Evolutionary conservation across 92 coral and sea anemone species (phyloP), one percentile per base, ranked within the genome.

Genomic region (Phenganax subtilis): DNA sequence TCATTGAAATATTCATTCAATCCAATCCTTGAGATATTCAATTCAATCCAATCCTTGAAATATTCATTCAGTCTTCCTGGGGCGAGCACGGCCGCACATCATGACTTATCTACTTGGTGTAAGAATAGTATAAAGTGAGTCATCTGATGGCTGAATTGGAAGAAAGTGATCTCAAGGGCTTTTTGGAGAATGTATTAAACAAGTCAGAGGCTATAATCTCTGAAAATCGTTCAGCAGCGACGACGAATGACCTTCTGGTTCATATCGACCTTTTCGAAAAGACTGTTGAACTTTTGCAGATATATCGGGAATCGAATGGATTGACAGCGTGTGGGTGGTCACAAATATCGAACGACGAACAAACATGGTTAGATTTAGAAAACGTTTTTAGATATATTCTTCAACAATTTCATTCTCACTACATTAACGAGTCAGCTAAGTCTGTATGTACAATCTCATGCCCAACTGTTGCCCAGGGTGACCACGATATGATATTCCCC

Each of bases 231-330:
- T 11, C 63, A 30, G 54, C 56, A 72, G 44, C 56, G 30, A 29
- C 76, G 44, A 72, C 76, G 44, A 72, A 54, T 72, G 15, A 72
- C 55, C 76, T 72, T 72, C 56, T 72, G 53, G 52, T 72, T 72
- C 56, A 72, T 72, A 10, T 72, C 76, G 56, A 72, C 54, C 76
- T 72, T 72, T 72, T 72, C 3, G 76, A 72, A 72, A 72, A 72
- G 55, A 72, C 52, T 47, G 27, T 72, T 47, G 76, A 72, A 72
- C 54, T 72, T 72, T 72, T 72, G 76, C 76, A 72, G 76, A 12
- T 72, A 72, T 20, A 12, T 20, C 17, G 55, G 56, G 76, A 72
- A 47, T 9, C 7, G 12, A 72, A 72, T 72, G 76, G 76, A 51
- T 20, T 16, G 54, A 20, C 76, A 72, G 12, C 76, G 30, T 72